phyloP scores from a whole-genome alignment of 1,140 invertebrate genomes.

The Lepidurus arcticus region DNA sequence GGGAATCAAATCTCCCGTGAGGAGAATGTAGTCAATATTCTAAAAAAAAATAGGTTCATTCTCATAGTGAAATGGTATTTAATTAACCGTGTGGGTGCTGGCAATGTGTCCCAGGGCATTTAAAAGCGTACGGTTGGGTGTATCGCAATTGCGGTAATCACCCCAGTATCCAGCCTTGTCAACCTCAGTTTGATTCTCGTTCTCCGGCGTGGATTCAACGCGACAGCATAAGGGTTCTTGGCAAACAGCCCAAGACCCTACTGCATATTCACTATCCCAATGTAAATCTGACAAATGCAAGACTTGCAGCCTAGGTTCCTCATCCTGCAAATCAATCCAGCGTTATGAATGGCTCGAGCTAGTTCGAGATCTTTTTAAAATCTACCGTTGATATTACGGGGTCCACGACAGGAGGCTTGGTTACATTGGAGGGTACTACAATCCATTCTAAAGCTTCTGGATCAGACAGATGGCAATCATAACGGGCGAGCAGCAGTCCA shows the following conservation, averaged over 20 bases:
- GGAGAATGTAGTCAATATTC: conserved; percentile 68
- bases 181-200: conserved; percentile 34
- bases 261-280: conserved; percentile 65
- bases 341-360: too few relatives aligned
- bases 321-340: conserved; percentile 7
- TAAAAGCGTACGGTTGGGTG: conserved; percentile 59
- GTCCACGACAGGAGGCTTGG: conserved; percentile 25
- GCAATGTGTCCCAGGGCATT: conserved; percentile 48
- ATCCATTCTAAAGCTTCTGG: conserved; percentile 50
- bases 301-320: conserved; percentile 47
- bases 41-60: conserved; percentile 37
- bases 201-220: conserved; percentile 47
- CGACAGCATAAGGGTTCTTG: conserved; percentile 72
- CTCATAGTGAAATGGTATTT: conserved; percentile 8
- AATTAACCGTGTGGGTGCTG: conserved; percentile 49
- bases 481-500: conserved; percentile 51
- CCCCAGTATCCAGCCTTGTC: conserved; percentile 68
- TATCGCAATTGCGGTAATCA: conserved; percentile 66
- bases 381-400: conserved; percentile 23
- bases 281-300: conserved; percentile 76
- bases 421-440: conserved; percentile 39
- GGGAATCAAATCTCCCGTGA: conserved; percentile 76
- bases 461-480: conserved; percentile 42
- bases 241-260: conserved; percentile 61
- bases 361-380: neutral